phyloP scores from a whole-genome alignment of 2,113 vertebrate species.

The Alligator mississippiensis region DNA sequence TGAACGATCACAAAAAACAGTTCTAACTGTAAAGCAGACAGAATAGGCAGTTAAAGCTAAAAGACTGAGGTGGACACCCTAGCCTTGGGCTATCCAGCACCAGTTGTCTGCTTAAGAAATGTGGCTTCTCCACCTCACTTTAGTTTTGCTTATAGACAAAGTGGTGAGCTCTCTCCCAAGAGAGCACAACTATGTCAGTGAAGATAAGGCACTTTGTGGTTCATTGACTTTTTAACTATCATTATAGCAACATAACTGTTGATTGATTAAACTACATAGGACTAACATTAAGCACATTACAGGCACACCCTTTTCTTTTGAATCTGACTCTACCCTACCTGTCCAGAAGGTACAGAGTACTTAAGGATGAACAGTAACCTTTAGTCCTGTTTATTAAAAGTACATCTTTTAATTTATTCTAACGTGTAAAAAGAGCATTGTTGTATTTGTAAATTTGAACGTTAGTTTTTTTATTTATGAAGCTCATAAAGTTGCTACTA shows the following conservation, averaged over 20 bases:
- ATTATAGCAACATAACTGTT: background rate
- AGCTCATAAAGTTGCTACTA: conserved; percentile 43
- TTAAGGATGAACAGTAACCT: conserved; percentile 47
- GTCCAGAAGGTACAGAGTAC: conserved; percentile 42
- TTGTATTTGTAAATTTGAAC: background rate
- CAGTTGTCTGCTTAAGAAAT: background rate
- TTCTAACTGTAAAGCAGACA: background rate
- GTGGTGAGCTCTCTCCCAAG: background rate
- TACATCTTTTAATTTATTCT: conserved; percentile 38
- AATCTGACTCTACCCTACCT: conserved; percentile 24
- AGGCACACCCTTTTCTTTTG: conserved; percentile 35
- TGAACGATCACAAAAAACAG: background rate
- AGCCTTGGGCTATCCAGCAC: background rate
- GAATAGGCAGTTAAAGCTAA: background rate
- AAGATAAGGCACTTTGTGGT: background rate
- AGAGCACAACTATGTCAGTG: background rate
- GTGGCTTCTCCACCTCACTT: background rate
- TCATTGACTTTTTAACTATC: background rate
- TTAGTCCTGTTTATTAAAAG: conserved; percentile 52
- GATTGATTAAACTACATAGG: conserved; percentile 2
- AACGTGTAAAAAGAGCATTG: conserved; percentile 44
- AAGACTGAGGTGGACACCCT: background rate
- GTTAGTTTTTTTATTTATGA: conserved; percentile 38
- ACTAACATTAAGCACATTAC: background rate
- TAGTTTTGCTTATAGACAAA: background rate